Percentiles rank a stretch among this genome's conserved stretches.
Conservation (phyloP, 2,797 vertebrate genomes). For the Sebastes wilsoni region DNA sequence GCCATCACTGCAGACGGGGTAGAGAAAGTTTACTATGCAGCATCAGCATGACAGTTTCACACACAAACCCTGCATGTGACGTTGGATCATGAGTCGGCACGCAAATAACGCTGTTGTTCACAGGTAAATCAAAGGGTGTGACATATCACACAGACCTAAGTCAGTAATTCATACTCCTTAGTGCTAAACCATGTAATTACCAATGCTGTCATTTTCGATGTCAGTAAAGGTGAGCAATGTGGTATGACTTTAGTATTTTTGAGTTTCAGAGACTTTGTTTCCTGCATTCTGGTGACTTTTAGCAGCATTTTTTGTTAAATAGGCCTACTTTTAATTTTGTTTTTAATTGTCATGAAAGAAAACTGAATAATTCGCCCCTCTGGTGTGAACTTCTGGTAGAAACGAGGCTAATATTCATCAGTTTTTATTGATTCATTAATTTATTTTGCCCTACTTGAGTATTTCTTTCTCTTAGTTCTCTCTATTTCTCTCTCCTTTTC, state of each 20-base stretch:
- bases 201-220: background rate
- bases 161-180: background rate
- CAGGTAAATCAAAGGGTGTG: background rate
- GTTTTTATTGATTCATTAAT: no score
- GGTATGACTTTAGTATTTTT: background rate
- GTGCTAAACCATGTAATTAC: background rate
- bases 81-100: background rate
- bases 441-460: no score
- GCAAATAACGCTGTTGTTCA: background rate
- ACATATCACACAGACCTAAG: background rate
- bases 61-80: background rate
- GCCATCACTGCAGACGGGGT: slow-evolving; percentile 41
- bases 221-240: background rate
- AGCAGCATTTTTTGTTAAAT: no score
- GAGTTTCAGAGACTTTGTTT: no score
- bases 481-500: no score
- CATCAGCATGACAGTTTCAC: slow-evolving; percentile 35
- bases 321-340: no score
- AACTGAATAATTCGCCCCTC: no score
- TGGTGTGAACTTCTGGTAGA: no score
- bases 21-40: slow-evolving; percentile 30
- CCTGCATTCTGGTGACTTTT: no score
- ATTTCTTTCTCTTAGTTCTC: no score
- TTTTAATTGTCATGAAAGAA: no score
- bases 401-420: no score